These are phyloP conservation scores for Drosophila erecta DNA, from an alignment of 1,140 invertebrate species.

Conservation along the genomic window DNA sequence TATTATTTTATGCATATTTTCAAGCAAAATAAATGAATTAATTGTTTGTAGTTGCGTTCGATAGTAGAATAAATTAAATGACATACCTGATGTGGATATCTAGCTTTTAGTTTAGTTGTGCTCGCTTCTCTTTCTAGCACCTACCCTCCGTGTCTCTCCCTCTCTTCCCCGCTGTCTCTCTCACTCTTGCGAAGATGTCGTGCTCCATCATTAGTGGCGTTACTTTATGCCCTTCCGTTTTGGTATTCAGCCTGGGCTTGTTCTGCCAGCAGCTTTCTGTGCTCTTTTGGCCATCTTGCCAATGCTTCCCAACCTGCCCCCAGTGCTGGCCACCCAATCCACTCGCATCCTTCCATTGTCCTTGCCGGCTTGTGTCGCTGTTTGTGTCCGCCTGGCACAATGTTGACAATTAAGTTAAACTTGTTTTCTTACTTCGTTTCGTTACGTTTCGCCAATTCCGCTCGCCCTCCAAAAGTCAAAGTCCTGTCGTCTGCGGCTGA, in stretches of 20 bases:
- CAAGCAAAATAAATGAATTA: too few relatives aligned
- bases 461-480: constrained; percentile 65
- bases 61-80: too few relatives aligned
- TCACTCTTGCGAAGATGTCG: constrained; percentile 21
- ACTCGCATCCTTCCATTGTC: constrained; percentile 16
- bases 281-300: constrained; percentile 22
- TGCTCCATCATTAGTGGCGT: constrained; percentile 76
- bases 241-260: constrained; percentile 46
- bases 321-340: neutral
- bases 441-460: constrained; percentile 68
- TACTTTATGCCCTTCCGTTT: constrained; percentile 76
- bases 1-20: too few relatives aligned
- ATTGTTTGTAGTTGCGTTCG: too few relatives aligned
- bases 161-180: neutral
- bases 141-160: neutral
- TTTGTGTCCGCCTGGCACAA: constrained; percentile 61
- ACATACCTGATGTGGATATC: too few relatives aligned
- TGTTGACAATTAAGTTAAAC: constrained; percentile 82
- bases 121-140: neutral
- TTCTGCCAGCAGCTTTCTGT: constrained; percentile 30
- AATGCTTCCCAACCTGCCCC: neutral
- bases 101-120: too few relatives aligned
- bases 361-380: constrained; percentile 14
- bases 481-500: constrained; percentile 69
- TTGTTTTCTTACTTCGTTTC: constrained; percentile 79